A percentile compares a stretch with the other conserved stretches of the same genome.
phyloP scores from a whole-genome alignment of 2,797 vertebrate species.

The Myotis pilosus region DNA sequence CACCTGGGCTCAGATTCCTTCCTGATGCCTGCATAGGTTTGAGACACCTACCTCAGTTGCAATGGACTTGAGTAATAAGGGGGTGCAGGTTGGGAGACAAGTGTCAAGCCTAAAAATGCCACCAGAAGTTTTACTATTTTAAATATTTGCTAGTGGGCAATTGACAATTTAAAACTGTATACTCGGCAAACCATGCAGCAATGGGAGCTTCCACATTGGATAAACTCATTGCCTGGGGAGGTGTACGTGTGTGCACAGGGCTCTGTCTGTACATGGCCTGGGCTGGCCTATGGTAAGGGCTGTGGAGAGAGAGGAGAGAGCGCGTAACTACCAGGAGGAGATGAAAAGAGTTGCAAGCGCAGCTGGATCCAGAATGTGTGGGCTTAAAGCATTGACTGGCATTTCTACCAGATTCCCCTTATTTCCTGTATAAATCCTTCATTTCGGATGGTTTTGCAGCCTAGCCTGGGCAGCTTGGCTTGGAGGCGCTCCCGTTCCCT shows the following conservation, averaged over 20 bases:
- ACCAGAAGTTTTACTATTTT: conserved; percentile 41
- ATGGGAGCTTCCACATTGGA: conserved; percentile 24
- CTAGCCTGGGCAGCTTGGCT: neutral
- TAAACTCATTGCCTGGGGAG: conserved; percentile 43
- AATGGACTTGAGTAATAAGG: neutral
- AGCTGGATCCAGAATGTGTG: conserved; percentile 31
- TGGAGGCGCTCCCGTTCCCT: neutral
- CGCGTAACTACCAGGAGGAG: neutral
- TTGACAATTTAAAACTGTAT: conserved; percentile 59
- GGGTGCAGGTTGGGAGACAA: neutral
- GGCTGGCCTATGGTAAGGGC: neutral
- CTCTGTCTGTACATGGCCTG: neutral
- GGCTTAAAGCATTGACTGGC: neutral
- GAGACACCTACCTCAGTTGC: neutral
- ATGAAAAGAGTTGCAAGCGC: conserved; percentile 18
- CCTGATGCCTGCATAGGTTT: neutral
- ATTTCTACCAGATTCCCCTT: conserved; percentile 25
- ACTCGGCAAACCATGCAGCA: conserved; percentile 39
- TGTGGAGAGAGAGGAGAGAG: neutral
- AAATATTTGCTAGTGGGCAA: conserved; percentile 45
- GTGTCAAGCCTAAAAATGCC: conserved; percentile 64
- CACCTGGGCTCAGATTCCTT: neutral
- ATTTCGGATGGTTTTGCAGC: neutral
- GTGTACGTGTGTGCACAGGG: neutral
- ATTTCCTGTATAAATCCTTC: conserved; percentile 52